Evolutionary conservation across 1,140 invertebrate genomes (phyloP), one percentile per base, ranked within the genome.

Genomic region (Arctopsyche grandis): DNA sequence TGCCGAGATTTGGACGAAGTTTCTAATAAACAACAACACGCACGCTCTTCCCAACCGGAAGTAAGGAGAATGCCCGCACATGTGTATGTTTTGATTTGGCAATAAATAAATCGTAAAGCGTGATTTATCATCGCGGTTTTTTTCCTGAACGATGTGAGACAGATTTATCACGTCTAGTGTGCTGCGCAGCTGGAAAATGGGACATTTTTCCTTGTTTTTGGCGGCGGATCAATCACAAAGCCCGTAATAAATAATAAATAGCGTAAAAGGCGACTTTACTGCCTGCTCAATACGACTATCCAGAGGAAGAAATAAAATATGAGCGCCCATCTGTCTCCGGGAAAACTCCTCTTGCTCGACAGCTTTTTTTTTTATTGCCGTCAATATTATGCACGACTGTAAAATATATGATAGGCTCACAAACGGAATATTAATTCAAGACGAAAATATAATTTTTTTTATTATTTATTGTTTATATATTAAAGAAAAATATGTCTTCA

Each of bases 211-310:
- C 29, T 66, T 66, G 19, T 66, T 19, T 66, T 66, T 52, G 10
- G 16, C 48, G 60, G 3, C 69, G 44, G 69, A 71, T 71, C 69
- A 71, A 71, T 71, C 69, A 48, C 44, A 46, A 46, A 71, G 43
- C 69, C 43, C 29, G 69, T 71, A 71, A 71, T 71, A 71, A 71
- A 71, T 71, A 71, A 71, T 71, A 71, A 71, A 71, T 71, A 71
- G 69, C 69, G 44, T 71, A 71, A 71, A 71, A 71, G 69, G 44
- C 29, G 69, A 71, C 44, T 71, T 71, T 71, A 71, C 44, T 71
- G 44, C 69, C 29, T n/a, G 44, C 16, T 16, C 38, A 48, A 71
- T 48, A 46, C 44, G 29, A 71, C 43, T 71, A 46, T 69, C 66
- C 43, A 46, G 16, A 71, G 21, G 26, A 48, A 71, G 69, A 24